A percentile compares a stretch with the other conserved stretches of the same genome.
phyloP scores from a whole-genome alignment of 2,113 vertebrate species.

The Galbula dea region DNA sequence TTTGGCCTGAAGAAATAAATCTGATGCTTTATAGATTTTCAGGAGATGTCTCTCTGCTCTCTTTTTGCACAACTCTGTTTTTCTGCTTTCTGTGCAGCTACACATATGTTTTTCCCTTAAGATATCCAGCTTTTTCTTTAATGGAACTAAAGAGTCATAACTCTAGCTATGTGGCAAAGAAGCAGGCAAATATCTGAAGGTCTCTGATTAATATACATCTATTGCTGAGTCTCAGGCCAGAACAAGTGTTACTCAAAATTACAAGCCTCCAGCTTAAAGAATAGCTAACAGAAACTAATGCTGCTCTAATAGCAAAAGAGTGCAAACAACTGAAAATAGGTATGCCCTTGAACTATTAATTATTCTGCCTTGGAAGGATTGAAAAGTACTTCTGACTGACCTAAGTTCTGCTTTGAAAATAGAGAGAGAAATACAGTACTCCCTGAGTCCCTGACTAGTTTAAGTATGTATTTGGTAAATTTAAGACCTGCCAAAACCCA shows the following conservation, averaged over 20 bases:
- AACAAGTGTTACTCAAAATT: neutral
- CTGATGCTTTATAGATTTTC: neutral
- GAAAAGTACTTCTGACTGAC: conserved; percentile 15
- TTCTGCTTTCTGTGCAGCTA: neutral
- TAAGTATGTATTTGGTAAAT: conserved; percentile 39
- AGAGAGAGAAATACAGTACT: conserved; percentile 10
- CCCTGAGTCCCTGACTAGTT: conserved; percentile 5
- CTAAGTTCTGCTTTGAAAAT: conserved; percentile 15
- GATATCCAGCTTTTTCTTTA: neutral
- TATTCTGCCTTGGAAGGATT: conserved; percentile 34
- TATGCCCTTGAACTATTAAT: conserved; percentile 41
- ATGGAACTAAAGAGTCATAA: neutral
- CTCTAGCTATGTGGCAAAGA: neutral
- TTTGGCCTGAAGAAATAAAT: conserved; percentile 21
- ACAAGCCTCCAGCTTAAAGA: conserved; percentile 7
- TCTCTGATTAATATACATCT: neutral
- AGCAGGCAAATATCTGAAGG: neutral
- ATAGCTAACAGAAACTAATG: neutral
- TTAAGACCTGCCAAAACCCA: conserved; percentile 45
- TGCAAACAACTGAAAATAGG: neutral
- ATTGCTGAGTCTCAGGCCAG: neutral
- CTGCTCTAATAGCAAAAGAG: neutral
- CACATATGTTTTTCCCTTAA: neutral
- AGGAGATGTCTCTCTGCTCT: neutral
- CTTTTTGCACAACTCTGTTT: neutral